A percentile compares a stretch with the other conserved stretches of the same genome.
These are phyloP conservation scores for Aythya baeri DNA, from an alignment of 2,113 vertebrate species.

Conservation along the genomic window DNA sequence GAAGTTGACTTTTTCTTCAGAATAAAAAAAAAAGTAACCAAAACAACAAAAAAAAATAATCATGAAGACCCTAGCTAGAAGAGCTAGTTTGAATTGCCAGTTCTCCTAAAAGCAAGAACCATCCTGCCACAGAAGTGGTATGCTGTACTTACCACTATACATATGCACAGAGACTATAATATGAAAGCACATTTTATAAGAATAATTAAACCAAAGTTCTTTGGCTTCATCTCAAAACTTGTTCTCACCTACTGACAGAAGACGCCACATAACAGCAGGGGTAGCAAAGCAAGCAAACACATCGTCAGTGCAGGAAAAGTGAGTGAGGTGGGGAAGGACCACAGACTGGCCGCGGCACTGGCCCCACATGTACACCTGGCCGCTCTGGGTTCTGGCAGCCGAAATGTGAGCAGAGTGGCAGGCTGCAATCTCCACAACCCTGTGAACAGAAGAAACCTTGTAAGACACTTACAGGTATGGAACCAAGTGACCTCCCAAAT, in stretches of 20 bases:
- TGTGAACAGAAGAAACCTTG: conserved; percentile 1
- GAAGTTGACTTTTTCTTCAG: background rate
- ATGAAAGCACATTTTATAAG: background rate
- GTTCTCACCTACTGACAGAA: conserved; percentile 78
- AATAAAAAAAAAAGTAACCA: background rate
- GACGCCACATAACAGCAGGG: conserved; percentile 89
- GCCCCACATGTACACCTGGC: conserved; percentile 97
- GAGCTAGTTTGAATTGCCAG: background rate
- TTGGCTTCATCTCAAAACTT: accelerated
- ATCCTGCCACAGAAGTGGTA: background rate
- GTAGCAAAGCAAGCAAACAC: conserved; percentile 94
- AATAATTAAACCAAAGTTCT: background rate
- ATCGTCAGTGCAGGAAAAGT: conserved; percentile 89
- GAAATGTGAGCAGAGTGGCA: conserved; percentile 96
- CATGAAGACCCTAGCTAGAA: background rate
- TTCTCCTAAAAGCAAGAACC: background rate
- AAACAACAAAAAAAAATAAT: background rate
- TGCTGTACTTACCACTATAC: accelerated
- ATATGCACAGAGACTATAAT: accelerated
- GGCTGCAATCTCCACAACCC: conserved; percentile 89
- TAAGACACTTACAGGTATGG: background rate
- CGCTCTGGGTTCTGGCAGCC: conserved; percentile 91
- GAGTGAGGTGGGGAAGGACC: conserved; percentile 86
- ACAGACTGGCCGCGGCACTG: conserved; percentile 91
- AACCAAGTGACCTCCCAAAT: background rate